phyloP scores from a whole-genome alignment of 2,113 vertebrate genomes.

The Microcebus tavaratra region DNA sequence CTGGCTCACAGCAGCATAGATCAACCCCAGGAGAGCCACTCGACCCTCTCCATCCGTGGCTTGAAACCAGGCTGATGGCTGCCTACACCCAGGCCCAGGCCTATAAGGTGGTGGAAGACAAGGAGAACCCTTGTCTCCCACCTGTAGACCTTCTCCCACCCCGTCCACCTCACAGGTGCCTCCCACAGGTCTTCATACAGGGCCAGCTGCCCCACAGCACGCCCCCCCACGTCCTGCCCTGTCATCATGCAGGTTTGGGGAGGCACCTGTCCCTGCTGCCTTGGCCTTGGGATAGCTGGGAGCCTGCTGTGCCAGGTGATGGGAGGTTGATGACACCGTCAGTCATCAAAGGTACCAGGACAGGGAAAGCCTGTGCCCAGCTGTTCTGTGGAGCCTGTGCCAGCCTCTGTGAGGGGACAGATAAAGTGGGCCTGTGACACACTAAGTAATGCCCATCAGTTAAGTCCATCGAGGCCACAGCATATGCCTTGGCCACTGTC shows the following conservation, averaged over 20 bases:
- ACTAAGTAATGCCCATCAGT: not conserved
- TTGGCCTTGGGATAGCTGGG: not conserved
- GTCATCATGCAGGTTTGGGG: not conserved
- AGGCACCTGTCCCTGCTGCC: not conserved
- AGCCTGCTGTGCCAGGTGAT: not conserved
- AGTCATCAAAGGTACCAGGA: not conserved
- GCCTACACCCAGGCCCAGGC: not conserved
- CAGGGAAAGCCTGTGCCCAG: not conserved
- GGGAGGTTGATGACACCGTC: not conserved
- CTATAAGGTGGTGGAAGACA: not conserved
- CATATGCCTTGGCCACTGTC: not conserved
- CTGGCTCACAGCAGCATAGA: not conserved
- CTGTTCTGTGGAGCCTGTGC: not conserved
- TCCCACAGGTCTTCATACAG: not conserved
- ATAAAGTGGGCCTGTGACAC: not conserved
- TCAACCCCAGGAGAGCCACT: not conserved
- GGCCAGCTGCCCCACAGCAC: not conserved
- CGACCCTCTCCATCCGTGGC: not conserved
- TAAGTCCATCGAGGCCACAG: not conserved
- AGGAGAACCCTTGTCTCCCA: not conserved
- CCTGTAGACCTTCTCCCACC: not conserved
- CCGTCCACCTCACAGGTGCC: not conserved
- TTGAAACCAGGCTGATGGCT: not conserved
- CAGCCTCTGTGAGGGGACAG: not conserved
- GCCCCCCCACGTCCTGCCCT: not conserved